Base-by-base conservation (phyloP, 2,888 invertebrate species). In the Tanypteryx hageni region DNA sequence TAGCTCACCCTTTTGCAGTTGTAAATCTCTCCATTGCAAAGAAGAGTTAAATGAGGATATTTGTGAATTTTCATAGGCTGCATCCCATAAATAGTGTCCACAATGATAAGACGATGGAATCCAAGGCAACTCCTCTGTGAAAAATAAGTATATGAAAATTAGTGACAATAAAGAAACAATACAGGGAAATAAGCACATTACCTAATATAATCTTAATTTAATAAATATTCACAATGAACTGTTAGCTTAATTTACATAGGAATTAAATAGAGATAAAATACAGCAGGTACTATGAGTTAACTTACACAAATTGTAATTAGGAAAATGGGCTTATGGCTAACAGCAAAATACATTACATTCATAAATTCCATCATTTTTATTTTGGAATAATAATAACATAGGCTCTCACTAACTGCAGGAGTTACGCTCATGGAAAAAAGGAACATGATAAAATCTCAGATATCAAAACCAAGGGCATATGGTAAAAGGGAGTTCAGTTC, bases 21-120 rank as follows among this genome's bases (percentile, higher is more conserved):
- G 95, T 98, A 98, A 93, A 98, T 96, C 96, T 98, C 98, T 86
- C 98, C 98, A 94, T 98, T 98, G 95, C 97, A 97, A 91, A 97
- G 95, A 84, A 97, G 95, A 93, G 96, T 96, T 92, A 97, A 95
- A 93, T 96, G 95, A 8, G 97, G 97, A 94, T 96, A 97, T 93
- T 96, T 95, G 94, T 96, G 96, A 14, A 97, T 95, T 93, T 96
- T 96, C 97, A 97, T 97, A 0, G 97, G 97, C 94, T 97, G 97
- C 97, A 97, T 97, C 89, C 97, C 97, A 94, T 97, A 96, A 0
- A 96, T 95, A 82, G 96, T 95, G 94, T 97, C 97, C 9, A 97
- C 96, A 94, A 97, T 97, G 22, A 97, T 95, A 83, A 97, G 95
- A 93, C 97, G 95, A 94, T 97, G 97, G 94, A 97, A 97, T 44